Base-by-base conservation (phyloP, 2,113 vertebrate species). In the Calidris pygmaea region DNA sequence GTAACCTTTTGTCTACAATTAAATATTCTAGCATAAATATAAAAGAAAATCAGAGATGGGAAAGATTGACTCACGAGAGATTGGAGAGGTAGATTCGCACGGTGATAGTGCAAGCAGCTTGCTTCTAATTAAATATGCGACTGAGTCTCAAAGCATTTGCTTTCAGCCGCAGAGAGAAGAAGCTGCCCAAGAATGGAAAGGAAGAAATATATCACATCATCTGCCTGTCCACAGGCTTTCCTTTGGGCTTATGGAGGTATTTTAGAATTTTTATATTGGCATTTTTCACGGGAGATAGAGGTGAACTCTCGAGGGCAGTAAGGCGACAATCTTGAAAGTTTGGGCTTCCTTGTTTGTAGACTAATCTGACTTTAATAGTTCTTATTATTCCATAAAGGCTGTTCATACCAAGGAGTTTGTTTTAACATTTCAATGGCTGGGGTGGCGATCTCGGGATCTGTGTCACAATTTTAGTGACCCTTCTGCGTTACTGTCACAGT, bases 1-100 rank as follows among this genome's bases (percentile, higher is more conserved):
- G 99, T 99, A 99, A 99, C 99, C 99, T 99, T 99, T 99, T 99
- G 99, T 99, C 99, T 99, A 99, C 99, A 99, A 99, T 99, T 99
- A 99, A 99, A 99, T 99, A 99, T 99, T 99, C 99, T 99, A 98
- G 99, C 99, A 99, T 99, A 99, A 99, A 99, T 99, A 99, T 99
- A 99, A 99, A 99, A 99, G 99, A 99, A 99, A 99, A 99, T 99
- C 99, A 99, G 99, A 99, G 99, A 99, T 99, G 99, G 99, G 99
- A 99, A 99, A 99, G 99, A 99, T 99, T 99, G 99, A 99, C 99
- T 99, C 99, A 99, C 98, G 98, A 99, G 99, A 99, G 99, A 99
- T 99, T 99, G 99, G 99, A 99, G 99, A 99, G 99, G 99, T 99
- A 99, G 99, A 99, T 99, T 99, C 99, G 98, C 98, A 98, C 98